phyloP scores from a whole-genome alignment of 1,140 invertebrate genomes.

The Drosophila kohkoa region DNA sequence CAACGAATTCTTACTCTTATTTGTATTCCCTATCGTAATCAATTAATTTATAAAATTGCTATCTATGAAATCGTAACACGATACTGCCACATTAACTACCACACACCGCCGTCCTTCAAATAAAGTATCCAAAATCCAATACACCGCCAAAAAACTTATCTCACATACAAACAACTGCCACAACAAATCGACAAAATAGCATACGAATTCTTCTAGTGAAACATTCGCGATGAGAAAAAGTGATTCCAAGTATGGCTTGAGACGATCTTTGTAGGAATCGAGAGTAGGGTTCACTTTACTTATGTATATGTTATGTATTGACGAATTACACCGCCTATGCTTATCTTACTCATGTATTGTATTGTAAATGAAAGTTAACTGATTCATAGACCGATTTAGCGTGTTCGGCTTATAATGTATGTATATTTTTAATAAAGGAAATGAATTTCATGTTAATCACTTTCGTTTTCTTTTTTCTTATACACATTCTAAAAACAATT shows the following conservation, averaged over 20 bases:
- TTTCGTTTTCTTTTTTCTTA: background rate
- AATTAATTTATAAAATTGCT: constrained; percentile 35
- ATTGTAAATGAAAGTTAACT: constrained; percentile 68
- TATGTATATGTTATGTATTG: constrained; percentile 4
- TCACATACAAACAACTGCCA: constrained; percentile 64
- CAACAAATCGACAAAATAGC: constrained; percentile 31
- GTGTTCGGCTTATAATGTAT: constrained; percentile 57
- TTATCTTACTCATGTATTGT: constrained; percentile 50
- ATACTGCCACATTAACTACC: constrained; percentile 71
- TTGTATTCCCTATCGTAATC: constrained; percentile 16
- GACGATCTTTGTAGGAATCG: constrained; percentile 18
- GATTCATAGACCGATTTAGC: constrained; percentile 53
- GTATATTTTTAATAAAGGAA: constrained; percentile 71
- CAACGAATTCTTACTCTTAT: constrained; percentile 34
- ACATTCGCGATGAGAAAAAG: background rate
- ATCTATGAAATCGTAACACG: constrained; percentile 45
- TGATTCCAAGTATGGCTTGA: constrained; percentile 19
- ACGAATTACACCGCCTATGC: constrained; percentile 19
- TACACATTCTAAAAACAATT: constrained; percentile 50
- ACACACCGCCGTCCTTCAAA: constrained; percentile 33
- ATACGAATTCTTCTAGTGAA: constrained; percentile 35
- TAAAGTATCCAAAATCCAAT: background rate
- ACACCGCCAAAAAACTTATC: background rate
- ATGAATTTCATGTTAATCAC: constrained; percentile 59
- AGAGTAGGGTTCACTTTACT: constrained; percentile 11